A percentile compares a stretch with the other conserved stretches of the same genome.
Evolutionary conservation across 2,888 invertebrate species (phyloP).

Genomic region (Agonopterix subpropinquella): DNA sequence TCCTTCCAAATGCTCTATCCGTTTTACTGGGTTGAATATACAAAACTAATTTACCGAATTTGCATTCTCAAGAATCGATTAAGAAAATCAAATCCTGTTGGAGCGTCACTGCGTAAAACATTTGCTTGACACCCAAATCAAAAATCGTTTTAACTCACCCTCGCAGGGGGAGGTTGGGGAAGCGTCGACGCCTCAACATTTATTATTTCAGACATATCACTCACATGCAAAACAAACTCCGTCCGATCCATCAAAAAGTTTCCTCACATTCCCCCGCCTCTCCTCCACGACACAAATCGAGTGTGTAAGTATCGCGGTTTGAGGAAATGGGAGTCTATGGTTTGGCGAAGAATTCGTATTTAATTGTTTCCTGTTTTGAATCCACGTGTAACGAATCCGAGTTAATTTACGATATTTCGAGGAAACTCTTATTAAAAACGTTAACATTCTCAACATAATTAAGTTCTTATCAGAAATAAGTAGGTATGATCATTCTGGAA

Average conservation of each 20-base stretch:
- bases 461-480: no score
- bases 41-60: constrained; percentile 33
- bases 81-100: constrained; percentile 70
- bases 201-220: constrained; percentile 77
- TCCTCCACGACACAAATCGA: constrained; percentile 62
- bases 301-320: constrained; percentile 69
- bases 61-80: constrained; percentile 66
- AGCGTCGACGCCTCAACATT: constrained; percentile 74
- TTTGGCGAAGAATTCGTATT: constrained; percentile 12
- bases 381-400: constrained; percentile 6
- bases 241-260: constrained; percentile 76
- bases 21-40: constrained; percentile 23
- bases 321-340: constrained; percentile 29
- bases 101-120: constrained; percentile 72
- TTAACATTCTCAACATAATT: no score
- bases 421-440: not conserved
- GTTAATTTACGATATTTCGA: not conserved
- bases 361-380: not conserved
- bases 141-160: constrained; percentile 75
- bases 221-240: constrained; percentile 76
- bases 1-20: constrained; percentile 34
- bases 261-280: constrained; percentile 36
- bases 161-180: constrained; percentile 48
- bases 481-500: no score
- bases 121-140: constrained; percentile 76